Conservation (phyloP, 2,113 vertebrate genomes). For the Pteronura brasiliensis region DNA sequence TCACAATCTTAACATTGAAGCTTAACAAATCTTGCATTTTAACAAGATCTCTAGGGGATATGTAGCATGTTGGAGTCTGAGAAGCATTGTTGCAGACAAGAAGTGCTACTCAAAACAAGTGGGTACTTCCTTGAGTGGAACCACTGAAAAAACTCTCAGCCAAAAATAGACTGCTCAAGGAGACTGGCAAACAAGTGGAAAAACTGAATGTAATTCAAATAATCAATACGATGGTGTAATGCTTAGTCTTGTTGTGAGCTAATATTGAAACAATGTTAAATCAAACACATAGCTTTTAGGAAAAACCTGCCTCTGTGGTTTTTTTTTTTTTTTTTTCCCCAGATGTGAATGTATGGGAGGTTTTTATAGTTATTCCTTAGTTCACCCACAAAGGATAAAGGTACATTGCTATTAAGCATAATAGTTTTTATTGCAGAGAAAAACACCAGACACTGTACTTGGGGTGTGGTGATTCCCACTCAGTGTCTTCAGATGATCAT, state of each 20-base stretch:
- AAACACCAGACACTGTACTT: background rate
- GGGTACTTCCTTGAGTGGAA: conserved; percentile 35
- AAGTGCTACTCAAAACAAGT: conserved; percentile 33
- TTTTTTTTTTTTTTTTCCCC: background rate
- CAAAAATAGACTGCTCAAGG: conserved; percentile 51
- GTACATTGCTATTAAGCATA: background rate
- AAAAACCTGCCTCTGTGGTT: background rate
- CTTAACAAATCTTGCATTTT: background rate
- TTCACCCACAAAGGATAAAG: conserved; percentile 12
- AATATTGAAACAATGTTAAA: conserved; percentile 45
- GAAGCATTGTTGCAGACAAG: background rate
- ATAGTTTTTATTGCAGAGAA: conserved; percentile 6
- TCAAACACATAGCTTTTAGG: background rate
- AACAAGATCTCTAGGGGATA: background rate
- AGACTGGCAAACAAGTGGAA: conserved; percentile 40
- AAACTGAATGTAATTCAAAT: conserved; percentile 48
- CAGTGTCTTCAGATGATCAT: background rate
- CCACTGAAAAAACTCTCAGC: background rate
- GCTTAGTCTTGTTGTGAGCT: conserved; percentile 23
- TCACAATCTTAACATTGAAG: background rate
- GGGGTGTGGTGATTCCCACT: background rate
- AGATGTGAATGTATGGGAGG: background rate
- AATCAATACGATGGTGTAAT: background rate
- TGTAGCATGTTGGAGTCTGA: background rate
- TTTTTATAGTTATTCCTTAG: conserved; percentile 20